phyloP scores from a whole-genome alignment of 2,797 vertebrate species.

The Pangasius macronema region DNA sequence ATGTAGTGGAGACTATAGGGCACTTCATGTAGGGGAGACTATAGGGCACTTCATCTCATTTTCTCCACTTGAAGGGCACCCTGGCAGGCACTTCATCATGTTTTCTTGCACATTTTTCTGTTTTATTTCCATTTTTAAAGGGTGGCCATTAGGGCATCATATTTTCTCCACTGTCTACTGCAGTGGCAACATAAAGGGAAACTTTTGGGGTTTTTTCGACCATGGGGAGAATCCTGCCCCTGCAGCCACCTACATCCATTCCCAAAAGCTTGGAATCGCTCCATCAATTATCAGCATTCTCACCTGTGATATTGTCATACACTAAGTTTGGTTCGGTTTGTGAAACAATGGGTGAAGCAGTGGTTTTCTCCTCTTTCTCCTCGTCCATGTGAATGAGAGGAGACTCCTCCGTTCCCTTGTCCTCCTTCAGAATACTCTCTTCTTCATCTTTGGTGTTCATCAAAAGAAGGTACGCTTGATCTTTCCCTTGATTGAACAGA shows the following conservation, averaged over 20 bases:
- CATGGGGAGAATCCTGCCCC: too few relatives aligned
- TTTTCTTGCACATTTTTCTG: too few relatives aligned
- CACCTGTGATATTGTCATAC: slow-evolving; percentile 53
- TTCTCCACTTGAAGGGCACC: too few relatives aligned
- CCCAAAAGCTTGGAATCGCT: not conserved
- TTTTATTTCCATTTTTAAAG: too few relatives aligned
- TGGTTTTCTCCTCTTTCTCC: slow-evolving; percentile 44
- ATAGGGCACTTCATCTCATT: not conserved
- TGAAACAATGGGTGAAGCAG: slow-evolving; percentile 1
- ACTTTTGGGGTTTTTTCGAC: too few relatives aligned
- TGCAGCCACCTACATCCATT: too few relatives aligned
- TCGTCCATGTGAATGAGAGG: slow-evolving; percentile 30
- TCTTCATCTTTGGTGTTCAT: slow-evolving; percentile 71
- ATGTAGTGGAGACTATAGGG: not conserved
- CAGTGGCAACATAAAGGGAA: not conserved
- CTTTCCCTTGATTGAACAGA: slow-evolving; percentile 65
- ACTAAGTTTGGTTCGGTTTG: not conserved
- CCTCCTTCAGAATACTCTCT: slow-evolving; percentile 39
- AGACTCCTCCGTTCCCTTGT: slow-evolving; percentile 14
- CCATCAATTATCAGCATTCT: slow-evolving; percentile 24
- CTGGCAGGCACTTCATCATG: too few relatives aligned
- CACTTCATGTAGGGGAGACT: not conserved
- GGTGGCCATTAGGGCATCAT: too few relatives aligned
- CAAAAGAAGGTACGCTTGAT: slow-evolving; percentile 61
- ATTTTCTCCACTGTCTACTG: not conserved